These are phyloP conservation scores for Leptonema lineaticorne DNA, from an alignment of 1,140 invertebrate species.

Conservation along the genomic window DNA sequence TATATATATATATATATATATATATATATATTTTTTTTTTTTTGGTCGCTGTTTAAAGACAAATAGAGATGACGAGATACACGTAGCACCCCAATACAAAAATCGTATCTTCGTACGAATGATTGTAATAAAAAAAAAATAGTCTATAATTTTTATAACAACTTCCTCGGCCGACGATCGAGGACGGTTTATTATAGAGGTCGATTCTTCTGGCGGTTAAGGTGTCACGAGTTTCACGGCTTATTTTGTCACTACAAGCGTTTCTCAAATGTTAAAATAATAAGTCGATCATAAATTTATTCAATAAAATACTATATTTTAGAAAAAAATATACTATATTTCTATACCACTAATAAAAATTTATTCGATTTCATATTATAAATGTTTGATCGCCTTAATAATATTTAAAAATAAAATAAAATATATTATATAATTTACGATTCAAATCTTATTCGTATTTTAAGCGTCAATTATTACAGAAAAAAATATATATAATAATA, in stretches of 20 bases:
- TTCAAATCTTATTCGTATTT: too few species aligned
- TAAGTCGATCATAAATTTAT: constrained; percentile 10
- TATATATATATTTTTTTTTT: too few species aligned
- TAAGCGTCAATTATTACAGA: too few species aligned
- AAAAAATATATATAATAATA: too few species aligned
- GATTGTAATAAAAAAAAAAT: constrained; percentile 31
- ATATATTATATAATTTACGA: too few species aligned
- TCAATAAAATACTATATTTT: too few species aligned
- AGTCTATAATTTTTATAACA: constrained; percentile 40
- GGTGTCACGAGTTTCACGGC: constrained; percentile 40
- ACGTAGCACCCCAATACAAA: constrained; percentile 16
- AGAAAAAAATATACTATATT: too few species aligned
- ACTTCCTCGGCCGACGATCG: constrained; percentile 33
- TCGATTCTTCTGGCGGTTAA: constrained; percentile 38
- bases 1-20: too few species aligned
- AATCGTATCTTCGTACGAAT: constrained; percentile 13
- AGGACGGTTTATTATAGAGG: constrained; percentile 25
- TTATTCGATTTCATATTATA: too few species aligned
- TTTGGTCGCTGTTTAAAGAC: neutral
- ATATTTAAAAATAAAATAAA: too few species aligned
- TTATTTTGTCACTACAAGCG: constrained; percentile 9
- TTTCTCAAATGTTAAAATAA: constrained; percentile 23
- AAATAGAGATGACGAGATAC: constrained; percentile 12
- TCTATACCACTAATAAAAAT: too few species aligned
- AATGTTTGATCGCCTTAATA: too few species aligned